These are phyloP conservation scores for Brachypteracias leptosomus DNA, from an alignment of 2,113 vertebrate genomes.

Conservation along the genomic window DNA sequence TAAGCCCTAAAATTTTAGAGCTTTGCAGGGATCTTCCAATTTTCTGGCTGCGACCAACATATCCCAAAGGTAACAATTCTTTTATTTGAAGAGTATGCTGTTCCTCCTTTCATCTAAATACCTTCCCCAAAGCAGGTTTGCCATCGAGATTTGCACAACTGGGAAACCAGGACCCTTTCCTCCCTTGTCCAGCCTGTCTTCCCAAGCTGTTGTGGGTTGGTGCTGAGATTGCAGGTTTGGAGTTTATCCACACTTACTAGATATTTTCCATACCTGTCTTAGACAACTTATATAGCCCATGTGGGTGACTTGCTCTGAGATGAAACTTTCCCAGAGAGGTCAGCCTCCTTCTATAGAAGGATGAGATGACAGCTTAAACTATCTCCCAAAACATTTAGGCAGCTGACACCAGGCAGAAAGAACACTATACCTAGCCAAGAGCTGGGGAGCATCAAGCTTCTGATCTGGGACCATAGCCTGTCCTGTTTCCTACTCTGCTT, in stretches of 20 bases:
- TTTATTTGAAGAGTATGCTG: not conserved
- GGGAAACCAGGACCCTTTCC: not conserved
- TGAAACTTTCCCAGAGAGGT: not conserved
- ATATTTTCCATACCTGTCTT: not conserved
- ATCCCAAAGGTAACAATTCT: constrained; percentile 83
- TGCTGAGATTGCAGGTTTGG: not conserved
- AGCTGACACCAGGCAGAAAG: not conserved
- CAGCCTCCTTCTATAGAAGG: not conserved
- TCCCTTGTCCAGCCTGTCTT: not conserved
- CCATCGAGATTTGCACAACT: not conserved
- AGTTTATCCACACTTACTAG: not conserved
- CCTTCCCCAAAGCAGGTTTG: not conserved
- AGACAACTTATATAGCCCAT: not conserved
- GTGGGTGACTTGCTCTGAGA: not conserved
- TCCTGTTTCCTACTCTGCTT: not conserved
- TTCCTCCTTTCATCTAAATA: not conserved
- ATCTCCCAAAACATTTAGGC: not conserved
- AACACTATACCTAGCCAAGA: not conserved
- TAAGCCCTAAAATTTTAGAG: constrained; percentile 88
- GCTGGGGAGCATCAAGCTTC: not conserved
- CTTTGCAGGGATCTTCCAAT: constrained; percentile 88
- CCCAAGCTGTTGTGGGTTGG: not conserved
- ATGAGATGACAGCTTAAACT: not conserved
- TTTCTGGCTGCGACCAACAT: constrained; percentile 88
- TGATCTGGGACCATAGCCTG: not conserved